Evolutionary conservation across 2,888 invertebrate species (phyloP), one percentile per base, ranked within the genome.

Genomic region (Polydrusus pterygomalis): DNA sequence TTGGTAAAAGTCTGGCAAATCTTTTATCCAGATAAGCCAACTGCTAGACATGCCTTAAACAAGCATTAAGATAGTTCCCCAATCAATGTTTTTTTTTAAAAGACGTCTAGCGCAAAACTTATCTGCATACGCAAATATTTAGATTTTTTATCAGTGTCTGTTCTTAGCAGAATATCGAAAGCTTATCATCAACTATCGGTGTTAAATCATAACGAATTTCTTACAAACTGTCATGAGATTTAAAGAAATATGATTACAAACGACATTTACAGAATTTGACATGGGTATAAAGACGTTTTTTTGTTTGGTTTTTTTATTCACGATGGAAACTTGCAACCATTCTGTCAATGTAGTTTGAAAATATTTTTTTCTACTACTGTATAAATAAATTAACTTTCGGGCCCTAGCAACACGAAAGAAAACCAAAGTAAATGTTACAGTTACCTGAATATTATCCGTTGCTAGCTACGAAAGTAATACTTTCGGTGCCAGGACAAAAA

Each of bases 71-170:
- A 49, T 17, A 1, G 18, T 49, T 17, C 9, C 18, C 2, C 9
- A 43, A n/a, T 20, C 20, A 11, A 10, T 51, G 18, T n/a, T 11
- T 18, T 11, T 11, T 47, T 51, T 51, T 10, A 18, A 18, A 65
- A 10, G 15, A 25, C 34, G 17, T 65, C 64, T 30, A 15, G 7
- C 25, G 49, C 17, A 6, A 65, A 7, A 34, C 7, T 51, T 67
- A 67, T 49, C 38, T 67, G 34, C 15, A 6, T 64, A 40, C 1
- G 15, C 67, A 51, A 67, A 67, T 49, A 67, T 67, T 67, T 67
- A 34, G 47, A 34, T 67, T 51, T 67, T 51, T 67, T 64, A 64
- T 58, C 58, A 58, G 18, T 15, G 54, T 30, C 54, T 30, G 38
- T 58, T 38, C 38, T 34, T 15, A 58, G 34, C n/a, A 58, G 20